Evolutionary conservation across 2,888 invertebrate genomes (phyloP).

Genomic region (Phyllotreta striolata): DNA sequence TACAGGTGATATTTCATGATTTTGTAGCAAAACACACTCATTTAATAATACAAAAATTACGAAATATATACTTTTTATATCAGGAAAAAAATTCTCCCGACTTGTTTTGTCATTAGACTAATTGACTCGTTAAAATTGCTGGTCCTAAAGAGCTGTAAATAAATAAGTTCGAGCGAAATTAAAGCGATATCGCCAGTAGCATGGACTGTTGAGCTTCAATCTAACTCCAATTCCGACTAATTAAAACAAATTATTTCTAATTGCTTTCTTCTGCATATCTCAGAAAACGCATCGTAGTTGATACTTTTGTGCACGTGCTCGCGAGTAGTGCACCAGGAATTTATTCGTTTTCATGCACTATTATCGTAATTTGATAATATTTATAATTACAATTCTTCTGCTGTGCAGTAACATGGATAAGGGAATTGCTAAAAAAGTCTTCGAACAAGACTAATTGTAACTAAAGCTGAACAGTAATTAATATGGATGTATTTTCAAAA

Average conservation of each 20-base stretch:
- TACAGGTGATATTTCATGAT: no score
- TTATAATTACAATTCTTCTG: no score
- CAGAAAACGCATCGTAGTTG: slow-evolving; percentile 30
- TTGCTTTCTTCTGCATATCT: slow-evolving; percentile 33
- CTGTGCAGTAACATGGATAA: no score
- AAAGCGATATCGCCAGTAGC: slow-evolving; percentile 10
- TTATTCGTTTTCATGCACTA: no score
- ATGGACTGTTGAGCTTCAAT: slow-evolving; percentile 27
- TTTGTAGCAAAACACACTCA: no score
- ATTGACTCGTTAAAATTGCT: not conserved
- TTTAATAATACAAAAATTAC: no score
- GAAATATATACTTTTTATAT: no score
- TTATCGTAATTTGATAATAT: no score
- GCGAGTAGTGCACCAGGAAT: not conserved
- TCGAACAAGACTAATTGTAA: no score
- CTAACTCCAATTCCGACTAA: slow-evolving; percentile 36
- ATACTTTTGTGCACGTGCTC: slow-evolving; percentile 19
- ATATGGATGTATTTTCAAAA: no score
- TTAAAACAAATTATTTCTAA: slow-evolving; percentile 35
- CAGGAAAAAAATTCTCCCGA: not conserved
- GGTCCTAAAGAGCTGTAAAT: slow-evolving; percentile 1
- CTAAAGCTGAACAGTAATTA: no score
- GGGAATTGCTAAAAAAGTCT: no score
- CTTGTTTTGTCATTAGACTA: not conserved
- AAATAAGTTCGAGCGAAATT: slow-evolving; percentile 22